Conservation (phyloP, 2,797 vertebrate species). For the Sebastes iracundus region DNA sequence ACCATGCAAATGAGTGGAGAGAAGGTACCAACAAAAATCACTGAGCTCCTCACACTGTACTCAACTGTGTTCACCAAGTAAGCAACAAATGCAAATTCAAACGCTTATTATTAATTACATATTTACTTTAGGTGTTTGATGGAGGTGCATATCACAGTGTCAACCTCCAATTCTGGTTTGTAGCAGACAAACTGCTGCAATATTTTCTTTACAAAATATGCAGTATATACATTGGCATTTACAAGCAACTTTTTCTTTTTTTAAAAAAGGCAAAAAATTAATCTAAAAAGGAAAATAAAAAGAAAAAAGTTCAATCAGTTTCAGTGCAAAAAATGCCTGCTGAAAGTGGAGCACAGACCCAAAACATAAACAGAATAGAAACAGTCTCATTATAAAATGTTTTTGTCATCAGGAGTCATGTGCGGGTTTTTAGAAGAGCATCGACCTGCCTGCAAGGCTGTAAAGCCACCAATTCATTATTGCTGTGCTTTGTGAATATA, state of each 20-base stretch:
- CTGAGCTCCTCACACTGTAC: slow-evolving; percentile 19
- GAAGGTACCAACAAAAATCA: slow-evolving; percentile 26
- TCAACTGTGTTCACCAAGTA: slow-evolving; percentile 10
- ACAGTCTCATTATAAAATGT: slow-evolving; percentile 53
- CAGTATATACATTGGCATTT: slow-evolving; percentile 80
- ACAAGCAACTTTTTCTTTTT: slow-evolving; percentile 55
- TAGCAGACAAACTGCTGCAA: slow-evolving; percentile 56
- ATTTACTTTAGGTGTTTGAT: slow-evolving; percentile 47
- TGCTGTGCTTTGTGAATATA: slow-evolving; percentile 72
- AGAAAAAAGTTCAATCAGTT: slow-evolving; percentile 45
- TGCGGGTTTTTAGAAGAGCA: slow-evolving; percentile 25
- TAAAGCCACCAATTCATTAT: slow-evolving; percentile 73
- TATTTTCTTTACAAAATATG: slow-evolving; percentile 77
- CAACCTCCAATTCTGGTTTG: slow-evolving; percentile 40
- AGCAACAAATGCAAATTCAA: slow-evolving; percentile 50
- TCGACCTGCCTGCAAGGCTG: slow-evolving; percentile 33
- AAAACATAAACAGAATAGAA: slow-evolving; percentile 50
- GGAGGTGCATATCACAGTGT: slow-evolving; percentile 38
- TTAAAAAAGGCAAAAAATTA: slow-evolving; percentile 56
- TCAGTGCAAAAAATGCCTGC: slow-evolving; percentile 78
- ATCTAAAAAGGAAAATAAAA: slow-evolving; percentile 15
- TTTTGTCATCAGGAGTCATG: slow-evolving; percentile 27
- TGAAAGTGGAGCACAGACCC: slow-evolving; percentile 58
- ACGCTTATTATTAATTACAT: slow-evolving; percentile 51
- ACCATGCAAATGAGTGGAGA: slow-evolving; percentile 40